Base-by-base conservation (phyloP, 2,888 invertebrate species). In the Frankliniella fusca region DNA sequence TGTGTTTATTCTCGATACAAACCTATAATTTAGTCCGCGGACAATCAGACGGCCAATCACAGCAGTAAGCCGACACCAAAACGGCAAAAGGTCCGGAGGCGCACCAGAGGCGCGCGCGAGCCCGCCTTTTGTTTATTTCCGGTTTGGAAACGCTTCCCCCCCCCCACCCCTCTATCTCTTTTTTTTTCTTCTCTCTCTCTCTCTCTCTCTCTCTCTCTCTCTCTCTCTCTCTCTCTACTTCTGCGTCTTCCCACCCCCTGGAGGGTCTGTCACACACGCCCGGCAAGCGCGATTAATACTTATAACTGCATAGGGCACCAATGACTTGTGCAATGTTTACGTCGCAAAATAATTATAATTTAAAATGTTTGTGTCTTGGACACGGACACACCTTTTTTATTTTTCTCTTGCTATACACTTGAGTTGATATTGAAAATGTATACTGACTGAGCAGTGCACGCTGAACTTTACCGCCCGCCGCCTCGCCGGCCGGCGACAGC, bases 21-120 rank as follows among this genome's bases (percentile, higher is more conserved):
- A 76, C 70, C 70, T 76, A 76, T 76, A 76, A 76, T 76, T 76
- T 76, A 27, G 61, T 61, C 20, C 18, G 27, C 70, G 70, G 70
- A 12, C 70, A 76, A 76, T 23, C 70, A 76, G 23, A 12, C 23
- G 70, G 70, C 70, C 70, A 76, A 76, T 76, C 70, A 23, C 70
- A 27, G 23, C n/a, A n/a, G 70, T 23, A 61, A 61, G 20, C 61
- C 61, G 61, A 61, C 61, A 61, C 61, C 61, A 18, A n/a, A 61
- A 61, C 20, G 15, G 61, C 20, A 61, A 61, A n/a, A 18, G 15
- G 18, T 18, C 15, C 61, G 61, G 61, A 61, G 61, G 61, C 15
- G 54, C 20, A 7, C 5, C 15, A 5, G 61, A n/a, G 61, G 61
- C 8, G 61, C n/a, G n/a, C 61, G 65, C 70, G 70, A 20, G 70